Base-by-base conservation (phyloP, 2,797 vertebrate genomes). In the Cossypha caffra region DNA sequence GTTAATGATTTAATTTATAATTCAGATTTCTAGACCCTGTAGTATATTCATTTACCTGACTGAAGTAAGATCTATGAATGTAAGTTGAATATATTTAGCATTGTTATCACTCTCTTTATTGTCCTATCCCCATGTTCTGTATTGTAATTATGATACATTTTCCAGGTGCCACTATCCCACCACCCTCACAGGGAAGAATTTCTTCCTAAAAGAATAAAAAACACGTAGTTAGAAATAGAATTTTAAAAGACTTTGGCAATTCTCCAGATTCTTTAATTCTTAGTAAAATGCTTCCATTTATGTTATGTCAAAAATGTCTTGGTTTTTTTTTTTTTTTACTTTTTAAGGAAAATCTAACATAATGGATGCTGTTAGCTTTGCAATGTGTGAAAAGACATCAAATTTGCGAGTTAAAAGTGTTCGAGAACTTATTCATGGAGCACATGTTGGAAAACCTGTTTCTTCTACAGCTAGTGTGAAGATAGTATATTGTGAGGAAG, bases 351-450 rank as follows among this genome's bases (percentile, higher is more conserved):
- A 99, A 93, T 99, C 99, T 17, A 99, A 99, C 57, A 96, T 99
- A 76, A 99, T 99, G 99, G 99, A 99, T 90, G 99, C 99, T 21
- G 90, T 99, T 94, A 99, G 99, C 95, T 99, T 99, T 90, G 99
- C 98, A 58, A 95, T 99, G 94, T 99, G 99, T 78, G 99, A 99
- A 94, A 98, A 98, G 86, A 96, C 77, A 7, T 29, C 98, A 48
- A 97, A 97, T 75, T 98, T 99, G 24, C 97, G 99, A 78, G 99
- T 99, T 57, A 99, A 98, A 90, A 98, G 97, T 55, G 71, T 98
- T 74, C 90, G 94, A 77, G 99, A 99, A 59, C 98, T 99, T 77
- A 98, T 99, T 54, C 98, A 99, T 14, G 99, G 99, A 79, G 99
- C 99, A 5, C 99, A 99, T 55, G 72, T 99, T 54, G 98, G 99